Evolutionary conservation across 2,888 invertebrate genomes (phyloP), one percentile per base, ranked within the genome.

Genomic region (Incurvaria masculella): DNA sequence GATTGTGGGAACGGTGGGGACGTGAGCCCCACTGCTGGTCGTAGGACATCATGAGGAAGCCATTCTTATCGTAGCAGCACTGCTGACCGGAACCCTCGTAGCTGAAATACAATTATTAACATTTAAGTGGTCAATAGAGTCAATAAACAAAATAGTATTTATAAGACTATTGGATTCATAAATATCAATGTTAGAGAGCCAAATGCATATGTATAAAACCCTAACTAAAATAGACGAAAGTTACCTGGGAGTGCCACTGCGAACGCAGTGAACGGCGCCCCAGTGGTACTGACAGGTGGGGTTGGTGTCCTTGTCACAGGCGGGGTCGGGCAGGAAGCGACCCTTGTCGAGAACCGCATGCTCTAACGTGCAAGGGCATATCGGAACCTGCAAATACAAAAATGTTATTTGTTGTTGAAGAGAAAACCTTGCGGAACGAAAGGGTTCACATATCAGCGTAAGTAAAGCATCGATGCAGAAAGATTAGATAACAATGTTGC

Each of bases 21-120:
- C 88, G 79, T 0, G 96, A 96, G 2, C 96, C 97, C 89, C 94
- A 94, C 80, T 91, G 91, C 61, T 96, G 94, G 69, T 98, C 98
- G 57, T 94, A 94, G 0, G 97, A 92, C 68, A 97, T 79, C 91
- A 97, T 93, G 19, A 99, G 81, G 69, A 86, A 92, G 2, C 89
- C 88, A 57, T 92, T 89, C 62, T 91, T 91, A 66, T 97, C 96
- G 65, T 98, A 99, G 65, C 98, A 99, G 61, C 98, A 99, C 63
- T 97, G 96, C 63, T 97, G 97, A 47, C 97, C 97, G 1, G 93
- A 88, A 21, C 95, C 95, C 68, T 94, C 91, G 49, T 87, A 68
- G 52, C 94, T 94, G 59, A 43, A 65, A 62, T 50, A 20, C 5
- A 17, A 42, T 18, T 17, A 21, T 11, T n/a, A n/a, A n/a, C n/a